Conservation (phyloP, 2,888 invertebrate genomes). For the Mythimna albipuncta region DNA sequence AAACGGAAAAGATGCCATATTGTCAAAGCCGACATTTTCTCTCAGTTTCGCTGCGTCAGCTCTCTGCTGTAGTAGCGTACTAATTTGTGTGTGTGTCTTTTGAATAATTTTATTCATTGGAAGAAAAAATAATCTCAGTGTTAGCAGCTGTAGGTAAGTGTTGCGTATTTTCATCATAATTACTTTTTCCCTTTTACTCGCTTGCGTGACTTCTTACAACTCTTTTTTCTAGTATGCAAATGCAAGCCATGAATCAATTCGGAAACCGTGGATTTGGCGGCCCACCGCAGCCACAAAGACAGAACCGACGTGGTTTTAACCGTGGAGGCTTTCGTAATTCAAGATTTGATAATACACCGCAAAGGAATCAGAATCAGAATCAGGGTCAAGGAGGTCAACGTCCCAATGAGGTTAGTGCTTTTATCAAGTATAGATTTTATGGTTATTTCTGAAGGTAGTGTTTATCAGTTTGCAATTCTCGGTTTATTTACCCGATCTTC, state of each 20-base stretch:
- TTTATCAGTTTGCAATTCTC: background rate
- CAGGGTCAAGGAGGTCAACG: constrained; percentile 86
- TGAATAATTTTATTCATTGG: background rate
- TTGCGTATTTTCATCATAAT: background rate
- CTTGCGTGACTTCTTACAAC: constrained; percentile 21
- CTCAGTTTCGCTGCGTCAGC: background rate
- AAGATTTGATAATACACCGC: constrained; percentile 79
- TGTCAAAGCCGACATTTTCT: constrained; percentile 13
- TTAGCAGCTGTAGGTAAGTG: constrained; percentile 42
- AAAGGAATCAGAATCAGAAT: constrained; percentile 77
- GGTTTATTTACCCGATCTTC: background rate
- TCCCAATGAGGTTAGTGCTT: constrained; percentile 79
- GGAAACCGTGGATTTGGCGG: constrained; percentile 88
- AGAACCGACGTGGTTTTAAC: constrained; percentile 81
- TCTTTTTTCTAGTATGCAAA: constrained; percentile 77
- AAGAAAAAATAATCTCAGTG: constrained; percentile 8
- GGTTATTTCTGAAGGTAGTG: background rate
- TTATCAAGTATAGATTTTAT: background rate
- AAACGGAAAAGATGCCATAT: constrained; percentile 37
- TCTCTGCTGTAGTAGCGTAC: background rate
- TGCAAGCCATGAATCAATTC: constrained; percentile 86
- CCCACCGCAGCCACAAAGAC: constrained; percentile 87
- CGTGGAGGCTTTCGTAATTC: constrained; percentile 86
- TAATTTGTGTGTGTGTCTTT: background rate
- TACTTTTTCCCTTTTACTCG: background rate